Percentiles rank a stretch among this genome's conserved stretches.
Conservation (phyloP, 2,888 invertebrate genomes). For the Latheticus oryzae region DNA sequence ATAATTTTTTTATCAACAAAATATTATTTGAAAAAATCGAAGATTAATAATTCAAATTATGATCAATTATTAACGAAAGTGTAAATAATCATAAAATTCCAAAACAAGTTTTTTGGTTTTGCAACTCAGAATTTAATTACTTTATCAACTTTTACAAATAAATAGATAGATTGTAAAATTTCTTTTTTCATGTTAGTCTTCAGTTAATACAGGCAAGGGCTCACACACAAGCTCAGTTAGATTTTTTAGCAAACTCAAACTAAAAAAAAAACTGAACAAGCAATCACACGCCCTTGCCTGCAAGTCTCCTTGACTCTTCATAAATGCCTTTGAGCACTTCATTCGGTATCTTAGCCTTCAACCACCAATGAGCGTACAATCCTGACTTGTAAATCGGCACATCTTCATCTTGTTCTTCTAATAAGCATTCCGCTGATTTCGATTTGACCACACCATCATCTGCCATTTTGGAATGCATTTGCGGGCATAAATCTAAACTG, state of each 20-base stretch:
- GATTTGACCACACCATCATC: conserved; percentile 51
- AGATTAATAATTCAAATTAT: no score
- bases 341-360: conserved; percentile 85
- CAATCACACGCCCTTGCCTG: conserved; percentile 65
- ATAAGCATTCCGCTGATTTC: conserved; percentile 55
- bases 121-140: no score
- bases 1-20: no score
- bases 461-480: conserved; percentile 65
- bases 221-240: conserved; percentile 49
- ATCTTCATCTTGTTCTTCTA: conserved; percentile 49
- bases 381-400: conserved; percentile 78
- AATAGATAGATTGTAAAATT: no score
- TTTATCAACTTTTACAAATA: no score
- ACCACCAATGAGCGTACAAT: conserved; percentile 93
- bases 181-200: conserved; percentile 33
- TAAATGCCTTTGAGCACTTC: conserved; percentile 68
- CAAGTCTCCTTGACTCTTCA: conserved; percentile 59
- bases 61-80: no score
- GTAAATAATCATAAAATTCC: no score
- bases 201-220: conserved; percentile 54
- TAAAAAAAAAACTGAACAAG: conserved; percentile 42
- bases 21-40: no score
- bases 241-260: conserved; percentile 42
- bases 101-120: no score
- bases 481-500: conserved; percentile 65